phyloP scores from a whole-genome alignment of 2,888 invertebrate species.

The Acleris cristana region DNA sequence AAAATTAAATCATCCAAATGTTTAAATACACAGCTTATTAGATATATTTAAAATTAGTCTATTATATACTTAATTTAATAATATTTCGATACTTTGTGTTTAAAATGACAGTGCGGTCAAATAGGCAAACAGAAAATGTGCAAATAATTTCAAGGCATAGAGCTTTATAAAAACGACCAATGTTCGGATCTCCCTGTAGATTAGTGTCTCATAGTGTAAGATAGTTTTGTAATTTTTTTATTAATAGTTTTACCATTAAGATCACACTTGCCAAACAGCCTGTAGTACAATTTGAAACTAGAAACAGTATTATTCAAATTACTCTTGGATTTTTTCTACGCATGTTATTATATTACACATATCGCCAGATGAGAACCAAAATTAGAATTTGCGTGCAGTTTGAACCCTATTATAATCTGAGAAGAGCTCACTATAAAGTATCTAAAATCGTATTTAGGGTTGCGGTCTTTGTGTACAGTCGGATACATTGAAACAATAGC shows the following conservation, averaged over 20 bases:
- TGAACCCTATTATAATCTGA: no score
- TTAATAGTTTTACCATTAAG: conserved; percentile 27
- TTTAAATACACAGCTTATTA: no score
- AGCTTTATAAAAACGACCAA: conserved; percentile 34
- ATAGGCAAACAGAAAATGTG: background rate
- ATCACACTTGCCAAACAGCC: conserved; percentile 29
- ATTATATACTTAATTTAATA: no score
- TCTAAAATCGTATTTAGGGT: no score
- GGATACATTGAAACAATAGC: no score
- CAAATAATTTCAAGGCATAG: conserved; percentile 19
- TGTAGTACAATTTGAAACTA: conserved; percentile 38
- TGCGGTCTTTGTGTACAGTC: background rate
- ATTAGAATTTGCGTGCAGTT: background rate
- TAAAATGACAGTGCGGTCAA: no score
- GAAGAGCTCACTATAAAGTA: no score
- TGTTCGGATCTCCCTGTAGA: conserved; percentile 29
- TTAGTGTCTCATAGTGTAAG: conserved; percentile 25
- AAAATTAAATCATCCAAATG: no score
- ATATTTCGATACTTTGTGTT: no score
- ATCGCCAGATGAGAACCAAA: background rate
- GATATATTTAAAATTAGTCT: no score
- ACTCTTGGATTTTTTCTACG: conserved; percentile 9
- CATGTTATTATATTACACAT: conserved; percentile 3
- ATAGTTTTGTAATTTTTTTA: conserved; percentile 37
- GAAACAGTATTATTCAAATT: conserved; percentile 41